Conservation (phyloP, 2,797 vertebrate genomes). For the Arnoldichthys spilopterus region DNA sequence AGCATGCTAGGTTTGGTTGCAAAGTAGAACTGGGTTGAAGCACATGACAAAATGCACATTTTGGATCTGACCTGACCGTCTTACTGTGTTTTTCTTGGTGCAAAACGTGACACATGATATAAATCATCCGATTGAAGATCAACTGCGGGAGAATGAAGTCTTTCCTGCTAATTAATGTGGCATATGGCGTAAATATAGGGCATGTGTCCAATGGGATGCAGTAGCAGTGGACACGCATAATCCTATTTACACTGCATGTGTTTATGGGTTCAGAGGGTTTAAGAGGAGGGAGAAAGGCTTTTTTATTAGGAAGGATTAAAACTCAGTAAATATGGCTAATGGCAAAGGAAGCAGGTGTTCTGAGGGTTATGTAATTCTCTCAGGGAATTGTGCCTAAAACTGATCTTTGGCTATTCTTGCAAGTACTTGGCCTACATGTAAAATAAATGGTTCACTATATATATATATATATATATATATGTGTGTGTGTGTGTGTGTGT, state of each 20-base stretch:
- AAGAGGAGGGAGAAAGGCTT: not conserved
- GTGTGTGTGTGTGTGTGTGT: too few species aligned
- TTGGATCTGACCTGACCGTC: too few species aligned
- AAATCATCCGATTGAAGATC: conserved; percentile 24
- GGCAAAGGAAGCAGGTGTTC: not conserved
- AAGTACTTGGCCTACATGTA: conserved; percentile 12
- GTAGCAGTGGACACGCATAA: conserved; percentile 21
- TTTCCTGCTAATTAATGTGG: conserved; percentile 36
- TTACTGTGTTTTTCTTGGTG: not conserved
- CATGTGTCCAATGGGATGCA: conserved; percentile 33
- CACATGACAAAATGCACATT: not conserved
- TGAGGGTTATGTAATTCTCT: not conserved
- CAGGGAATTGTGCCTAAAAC: not conserved
- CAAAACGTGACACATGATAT: conserved; percentile 17
- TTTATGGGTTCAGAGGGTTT: conserved; percentile 17
- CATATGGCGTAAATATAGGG: conserved; percentile 43
- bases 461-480: too few species aligned
- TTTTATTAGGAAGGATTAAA: conserved; percentile 8
- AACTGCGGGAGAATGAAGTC: conserved; percentile 7
- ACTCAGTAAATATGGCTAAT: not conserved
- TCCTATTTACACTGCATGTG: conserved; percentile 32
- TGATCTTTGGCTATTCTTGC: not conserved
- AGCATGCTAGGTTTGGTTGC: not conserved
- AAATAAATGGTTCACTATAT: too few species aligned
- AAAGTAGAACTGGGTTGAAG: not conserved